Evolutionary conservation across 2,888 invertebrate species (phyloP).

Genomic region (Piscicola geometra): DNA sequence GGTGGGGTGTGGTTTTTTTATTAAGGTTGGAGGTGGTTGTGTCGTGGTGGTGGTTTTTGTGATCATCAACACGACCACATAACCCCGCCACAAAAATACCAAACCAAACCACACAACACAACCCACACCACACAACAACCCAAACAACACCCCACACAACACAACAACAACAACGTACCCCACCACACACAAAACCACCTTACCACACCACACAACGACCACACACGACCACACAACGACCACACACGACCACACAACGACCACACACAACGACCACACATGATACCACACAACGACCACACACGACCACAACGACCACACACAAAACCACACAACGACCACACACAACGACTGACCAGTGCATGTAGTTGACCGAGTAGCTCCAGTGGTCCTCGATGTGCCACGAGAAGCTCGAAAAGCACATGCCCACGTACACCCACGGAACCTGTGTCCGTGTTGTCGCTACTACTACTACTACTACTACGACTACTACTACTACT

Average conservation of each 20-base stretch:
- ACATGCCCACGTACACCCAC: conserved; percentile 99
- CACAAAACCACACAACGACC: background rate
- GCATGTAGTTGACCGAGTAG: conserved; percentile 96
- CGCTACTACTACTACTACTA: background rate
- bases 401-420: conserved; percentile 99
- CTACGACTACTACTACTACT: too few species aligned
- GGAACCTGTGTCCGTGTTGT: conserved; percentile 62
- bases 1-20: too few species aligned
- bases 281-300: background rate
- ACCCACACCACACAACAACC: too few species aligned
- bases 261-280: conserved; percentile 33
- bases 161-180: too few species aligned
- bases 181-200: too few species aligned
- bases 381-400: conserved; percentile 99
- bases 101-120: too few species aligned
- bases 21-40: too few species aligned
- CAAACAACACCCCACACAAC: too few species aligned
- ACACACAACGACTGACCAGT: conserved; percentile 67
- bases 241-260: background rate
- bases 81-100: too few species aligned
- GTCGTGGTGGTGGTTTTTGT: too few species aligned
- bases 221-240: background rate
- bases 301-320: background rate
- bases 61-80: too few species aligned
- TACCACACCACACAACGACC: too few species aligned